Base-by-base conservation (phyloP, 1,140 invertebrate species). In the Radopholus similis region DNA sequence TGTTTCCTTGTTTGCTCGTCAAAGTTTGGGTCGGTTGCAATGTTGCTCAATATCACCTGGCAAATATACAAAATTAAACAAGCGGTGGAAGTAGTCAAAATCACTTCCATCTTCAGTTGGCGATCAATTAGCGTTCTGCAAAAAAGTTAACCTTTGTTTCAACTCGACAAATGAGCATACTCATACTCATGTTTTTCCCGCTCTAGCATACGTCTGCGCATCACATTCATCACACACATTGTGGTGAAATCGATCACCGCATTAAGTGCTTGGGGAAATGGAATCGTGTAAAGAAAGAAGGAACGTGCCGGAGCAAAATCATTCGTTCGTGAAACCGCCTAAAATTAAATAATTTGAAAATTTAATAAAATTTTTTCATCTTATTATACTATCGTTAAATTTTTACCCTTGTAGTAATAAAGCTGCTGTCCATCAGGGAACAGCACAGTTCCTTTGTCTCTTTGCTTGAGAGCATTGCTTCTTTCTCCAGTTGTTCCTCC, bases 401-500 rank as follows among this genome's bases (percentile, higher is more conserved):
- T 60, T 38, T 53, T 53, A 73, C 71, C 34, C 72, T 32, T 21
- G 37, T 68, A 11, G 78, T 55, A 30, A 74, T 74, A 38, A 77
- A 74, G 55, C 51, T 70, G 37, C 59, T 55, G n/a, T 74, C 72
- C 38, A 74, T 23, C 49, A 74, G 47, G 11, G 49, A 28, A 44
- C 70, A 66, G 49, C 44, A 73, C 3, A 77, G 23, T 34, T 76
- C 69, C 54, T 74, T 74, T 4, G 72, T 66, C 37, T 74, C 72
- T 56, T 74, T 74, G 4, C 73, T 40, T 26, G 72, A 57, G 13
- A 74, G 49, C 72, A 74, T 74, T n/a, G 74, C 74, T 21, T 60
- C 34, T 34, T 77, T 74, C 32, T 71, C 69, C 3, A 71, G 47
- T 23, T 77, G 75, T 35, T 74, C 72, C 62, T 74, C 72, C 35